Evolutionary conservation across 2,888 invertebrate genomes (phyloP), one percentile per base, ranked within the genome.

Genomic region (Chromoteleia sp.): DNA sequence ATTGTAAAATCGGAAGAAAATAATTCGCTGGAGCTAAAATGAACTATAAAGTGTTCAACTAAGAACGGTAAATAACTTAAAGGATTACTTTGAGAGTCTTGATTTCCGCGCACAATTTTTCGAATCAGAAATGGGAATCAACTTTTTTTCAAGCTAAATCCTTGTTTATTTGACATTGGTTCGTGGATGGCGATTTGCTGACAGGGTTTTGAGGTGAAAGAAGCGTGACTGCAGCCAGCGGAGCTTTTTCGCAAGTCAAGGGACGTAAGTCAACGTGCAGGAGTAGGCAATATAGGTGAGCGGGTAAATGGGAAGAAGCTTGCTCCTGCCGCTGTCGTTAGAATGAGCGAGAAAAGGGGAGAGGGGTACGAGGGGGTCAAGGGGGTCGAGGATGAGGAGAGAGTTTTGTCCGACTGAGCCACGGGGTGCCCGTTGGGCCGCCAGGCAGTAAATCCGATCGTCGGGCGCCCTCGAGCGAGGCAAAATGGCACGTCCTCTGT

Each of bases 381-480:
- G n/a, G 74, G 43, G 63, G 56, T 75, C 70, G 73, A 54, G 75
- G 50, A 67, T 74, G 77, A 71, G 58, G 78, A 67, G 78, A 73
- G 81, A 81, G 75, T 75, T 80, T 75, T 80, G 82, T 84, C 78
- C 65, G 63, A 77, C 83, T 71, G 76, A 84, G 84, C 83, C 83
- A 84, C 81, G 81, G 84, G 83, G 83, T 85, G 83, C 85, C 85
- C 86, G 85, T 84, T 84, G 87, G 86, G 84, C 84, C 86, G 85
- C 84, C 85, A 85, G 86, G 85, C 86, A 84, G 87, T 86, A 86
- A 88, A 88, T 88, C 87, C 87, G 87, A 86, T 88, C 86, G 86
- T 76, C 84, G 84, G 84, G 85, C 85, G 85, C 86, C 86, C 84
- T 85, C 85, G 83, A 85, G 85, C 84, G 86, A 88, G 81, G 85